Evolutionary conservation across 2,797 vertebrate species (phyloP).

Genomic region (Lerista edwardsae): DNA sequence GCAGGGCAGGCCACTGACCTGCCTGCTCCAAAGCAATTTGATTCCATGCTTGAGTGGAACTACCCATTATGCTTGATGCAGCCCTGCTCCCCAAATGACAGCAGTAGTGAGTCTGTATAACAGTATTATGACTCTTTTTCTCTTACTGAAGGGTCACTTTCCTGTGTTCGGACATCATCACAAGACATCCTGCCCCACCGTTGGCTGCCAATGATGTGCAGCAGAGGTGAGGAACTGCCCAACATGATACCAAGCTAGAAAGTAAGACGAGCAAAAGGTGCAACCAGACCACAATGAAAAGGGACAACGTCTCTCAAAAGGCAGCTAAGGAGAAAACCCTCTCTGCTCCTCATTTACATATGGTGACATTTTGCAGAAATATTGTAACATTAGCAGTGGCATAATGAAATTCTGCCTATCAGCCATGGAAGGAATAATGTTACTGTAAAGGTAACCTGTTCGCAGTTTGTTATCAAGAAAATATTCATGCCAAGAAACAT

Average conservation of each 20-base stretch:
- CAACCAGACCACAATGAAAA: conserved; percentile 47
- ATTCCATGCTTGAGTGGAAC: too few relatives aligned
- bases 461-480: conserved; percentile 91
- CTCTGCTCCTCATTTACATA: conserved; percentile 94
- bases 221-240: too few relatives aligned
- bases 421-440: conserved; percentile 97
- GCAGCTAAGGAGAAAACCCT: conserved; percentile 88
- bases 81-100: too few relatives aligned
- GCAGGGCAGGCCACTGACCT: too few relatives aligned
- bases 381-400: conserved; percentile 94
- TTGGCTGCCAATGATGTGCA: background rate
- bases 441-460: conserved; percentile 99
- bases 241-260: background rate
- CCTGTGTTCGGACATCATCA: background rate
- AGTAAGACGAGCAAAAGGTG: background rate
- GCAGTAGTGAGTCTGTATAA: too few relatives aligned
- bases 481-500: conserved; percentile 87
- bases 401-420: conserved; percentile 99
- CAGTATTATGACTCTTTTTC: background rate
- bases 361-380: conserved; percentile 99
- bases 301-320: conserved; percentile 84
- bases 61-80: too few relatives aligned
- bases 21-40: too few relatives aligned
- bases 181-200: too few relatives aligned
- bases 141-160: too few relatives aligned